Conservation (phyloP, 1,140 invertebrate genomes). For the Reticulitermes speratus region DNA sequence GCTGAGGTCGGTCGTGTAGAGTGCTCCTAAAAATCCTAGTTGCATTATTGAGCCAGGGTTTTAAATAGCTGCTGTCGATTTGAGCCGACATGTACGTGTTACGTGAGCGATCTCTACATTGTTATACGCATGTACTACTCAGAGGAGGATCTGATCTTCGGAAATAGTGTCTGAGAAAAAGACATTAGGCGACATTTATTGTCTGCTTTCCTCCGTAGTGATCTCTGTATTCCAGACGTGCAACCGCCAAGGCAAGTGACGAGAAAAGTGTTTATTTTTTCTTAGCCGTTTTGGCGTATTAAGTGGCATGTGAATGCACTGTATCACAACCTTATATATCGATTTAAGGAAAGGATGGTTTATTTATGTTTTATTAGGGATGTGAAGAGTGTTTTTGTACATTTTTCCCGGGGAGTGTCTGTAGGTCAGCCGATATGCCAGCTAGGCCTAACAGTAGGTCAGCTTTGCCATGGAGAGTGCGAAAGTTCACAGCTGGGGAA, state of each 20-base stretch:
- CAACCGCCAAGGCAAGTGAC: slow-evolving; percentile 9
- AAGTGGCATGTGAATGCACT: neutral
- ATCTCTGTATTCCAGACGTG: neutral
- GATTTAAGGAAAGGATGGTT: neutral
- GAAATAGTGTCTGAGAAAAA: slow-evolving; percentile 19
- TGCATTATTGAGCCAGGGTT: neutral
- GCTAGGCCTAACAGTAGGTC: neutral
- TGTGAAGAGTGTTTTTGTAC: neutral
- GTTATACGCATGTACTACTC: neutral
- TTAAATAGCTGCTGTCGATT: neutral
- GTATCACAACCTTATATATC: neutral
- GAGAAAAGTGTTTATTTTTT: neutral
- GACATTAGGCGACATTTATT: slow-evolving; percentile 18
- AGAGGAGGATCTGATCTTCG: neutral
- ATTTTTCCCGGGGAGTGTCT: neutral
- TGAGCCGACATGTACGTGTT: neutral
- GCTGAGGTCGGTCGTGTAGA: neutral
- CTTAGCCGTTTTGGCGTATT: neutral
- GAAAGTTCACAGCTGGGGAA: neutral
- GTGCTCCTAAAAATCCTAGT: neutral
- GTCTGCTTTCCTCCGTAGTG: slow-evolving; percentile 16
- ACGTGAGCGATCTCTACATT: neutral
- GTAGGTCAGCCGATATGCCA: neutral
- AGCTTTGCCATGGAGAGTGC: neutral
- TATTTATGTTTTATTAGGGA: slow-evolving; percentile 1